Evolutionary conservation across 2,113 vertebrate species (phyloP).

Genomic region (Paedocypris sp.): DNA sequence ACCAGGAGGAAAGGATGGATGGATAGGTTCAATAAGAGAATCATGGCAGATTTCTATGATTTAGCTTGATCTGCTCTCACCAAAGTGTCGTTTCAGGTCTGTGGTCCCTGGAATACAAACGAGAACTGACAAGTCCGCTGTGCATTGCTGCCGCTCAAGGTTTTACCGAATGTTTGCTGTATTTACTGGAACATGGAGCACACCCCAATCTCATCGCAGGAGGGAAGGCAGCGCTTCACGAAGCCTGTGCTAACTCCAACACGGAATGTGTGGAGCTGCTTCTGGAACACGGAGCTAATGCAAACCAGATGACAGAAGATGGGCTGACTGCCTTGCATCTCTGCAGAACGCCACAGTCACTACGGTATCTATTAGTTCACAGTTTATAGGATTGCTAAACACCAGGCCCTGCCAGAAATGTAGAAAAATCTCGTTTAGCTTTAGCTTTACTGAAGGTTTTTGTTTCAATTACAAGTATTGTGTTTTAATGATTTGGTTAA

Average conservation of each 20-base stretch:
- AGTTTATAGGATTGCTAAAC: too few relatives aligned
- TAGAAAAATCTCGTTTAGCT: too few relatives aligned
- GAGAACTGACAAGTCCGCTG: slow-evolving; percentile 59
- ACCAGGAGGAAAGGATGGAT: background rate
- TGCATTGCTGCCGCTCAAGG: slow-evolving; percentile 56
- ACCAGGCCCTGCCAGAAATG: too few relatives aligned
- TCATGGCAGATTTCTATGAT: too few relatives aligned
- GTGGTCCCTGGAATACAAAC: slow-evolving; percentile 66
- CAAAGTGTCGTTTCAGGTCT: slow-evolving; percentile 58
- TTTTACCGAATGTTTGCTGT: slow-evolving; percentile 49
- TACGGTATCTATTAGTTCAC: too few relatives aligned
- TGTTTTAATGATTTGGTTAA: too few relatives aligned
- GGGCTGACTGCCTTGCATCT: slow-evolving; percentile 60
- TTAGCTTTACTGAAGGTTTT: too few relatives aligned
- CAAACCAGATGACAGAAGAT: slow-evolving; percentile 45
- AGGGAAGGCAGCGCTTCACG: slow-evolving; percentile 51
- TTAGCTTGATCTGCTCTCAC: too few relatives aligned
- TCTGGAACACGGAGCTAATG: slow-evolving; percentile 56
- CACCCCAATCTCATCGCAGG: slow-evolving; percentile 53
- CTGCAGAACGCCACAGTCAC: slow-evolving; percentile 45
- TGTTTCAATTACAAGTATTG: too few relatives aligned
- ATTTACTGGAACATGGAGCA: slow-evolving; percentile 51
- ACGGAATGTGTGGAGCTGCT: slow-evolving; percentile 52
- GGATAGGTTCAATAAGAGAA: too few relatives aligned
- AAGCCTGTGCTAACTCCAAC: slow-evolving; percentile 56